Evolutionary conservation across 2,797 vertebrate genomes (phyloP).

Genomic region (Spinus olivaceus): DNA sequence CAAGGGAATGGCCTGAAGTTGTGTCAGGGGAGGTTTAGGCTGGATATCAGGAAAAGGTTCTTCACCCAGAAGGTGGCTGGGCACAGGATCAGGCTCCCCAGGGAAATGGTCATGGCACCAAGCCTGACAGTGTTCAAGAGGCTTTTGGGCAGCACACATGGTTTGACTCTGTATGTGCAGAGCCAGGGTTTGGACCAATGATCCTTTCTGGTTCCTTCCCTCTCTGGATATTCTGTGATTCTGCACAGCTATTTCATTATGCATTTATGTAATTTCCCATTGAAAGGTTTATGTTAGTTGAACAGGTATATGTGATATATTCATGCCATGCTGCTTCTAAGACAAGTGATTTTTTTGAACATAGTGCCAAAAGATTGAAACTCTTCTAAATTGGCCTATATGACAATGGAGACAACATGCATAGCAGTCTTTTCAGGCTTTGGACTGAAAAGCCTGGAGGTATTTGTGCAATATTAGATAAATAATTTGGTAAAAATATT

Average conservation of each 20-base stretch:
- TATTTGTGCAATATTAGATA: not conserved
- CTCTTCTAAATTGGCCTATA: not conserved
- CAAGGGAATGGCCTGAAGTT: rapidly evolving
- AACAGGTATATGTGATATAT: not conserved
- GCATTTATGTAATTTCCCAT: not conserved
- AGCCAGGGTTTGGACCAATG: rapidly evolving
- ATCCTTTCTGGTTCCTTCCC: not conserved
- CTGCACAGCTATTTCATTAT: not conserved
- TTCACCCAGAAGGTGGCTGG: rapidly evolving
- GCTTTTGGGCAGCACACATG: rapidly evolving
- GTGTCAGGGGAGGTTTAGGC: not conserved
- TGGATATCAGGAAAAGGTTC: not conserved
- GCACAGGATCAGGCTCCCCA: not conserved
- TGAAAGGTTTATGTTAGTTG: not conserved
- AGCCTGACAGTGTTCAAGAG: not conserved
- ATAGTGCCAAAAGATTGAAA: not conserved
- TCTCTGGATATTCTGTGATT: not conserved
- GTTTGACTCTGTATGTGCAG: not conserved
- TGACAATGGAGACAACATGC: not conserved
- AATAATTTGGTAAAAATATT: not conserved
- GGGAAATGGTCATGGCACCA: too few species aligned
- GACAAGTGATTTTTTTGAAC: not conserved
- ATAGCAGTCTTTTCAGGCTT: not conserved
- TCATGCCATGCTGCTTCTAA: not conserved
- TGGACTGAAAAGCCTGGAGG: not conserved